Percentiles rank a stretch among this genome's conserved stretches.
Conservation (phyloP, 2,113 vertebrate species). For the Rhabdomys dilectus region DNA sequence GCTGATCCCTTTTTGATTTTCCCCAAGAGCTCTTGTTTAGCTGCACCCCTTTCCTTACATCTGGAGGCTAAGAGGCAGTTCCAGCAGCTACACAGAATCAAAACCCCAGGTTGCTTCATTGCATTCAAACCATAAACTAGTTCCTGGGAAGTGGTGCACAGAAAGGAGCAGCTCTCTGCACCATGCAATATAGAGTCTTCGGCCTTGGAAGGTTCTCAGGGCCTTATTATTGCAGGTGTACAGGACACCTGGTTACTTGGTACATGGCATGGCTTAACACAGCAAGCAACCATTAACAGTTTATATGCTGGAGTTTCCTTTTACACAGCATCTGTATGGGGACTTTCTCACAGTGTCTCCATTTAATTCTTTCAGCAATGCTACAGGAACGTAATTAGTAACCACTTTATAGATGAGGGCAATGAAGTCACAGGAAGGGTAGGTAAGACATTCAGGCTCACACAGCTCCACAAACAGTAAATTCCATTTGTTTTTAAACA, state of each 20-base stretch:
- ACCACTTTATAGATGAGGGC: background rate
- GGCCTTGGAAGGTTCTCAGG: background rate
- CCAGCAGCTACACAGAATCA: background rate
- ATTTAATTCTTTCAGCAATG: background rate
- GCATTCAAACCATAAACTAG: background rate
- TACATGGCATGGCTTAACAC: background rate
- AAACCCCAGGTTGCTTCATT: background rate
- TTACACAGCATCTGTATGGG: background rate
- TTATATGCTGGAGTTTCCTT: slow-evolving; percentile 22
- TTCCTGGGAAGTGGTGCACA: background rate
- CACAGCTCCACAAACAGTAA: background rate
- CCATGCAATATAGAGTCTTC: rapidly evolving
- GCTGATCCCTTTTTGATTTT: background rate
- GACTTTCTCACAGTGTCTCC: background rate
- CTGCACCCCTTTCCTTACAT: rapidly evolving
- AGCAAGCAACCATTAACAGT: background rate
- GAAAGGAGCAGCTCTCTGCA: background rate
- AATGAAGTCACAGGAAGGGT: background rate
- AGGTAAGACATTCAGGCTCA: background rate
- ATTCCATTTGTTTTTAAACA: background rate
- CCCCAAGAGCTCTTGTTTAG: background rate
- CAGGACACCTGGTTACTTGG: background rate
- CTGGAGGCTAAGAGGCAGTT: background rate
- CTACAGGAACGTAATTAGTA: background rate
- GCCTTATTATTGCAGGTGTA: background rate